Percentiles rank a stretch among this genome's conserved stretches.
phyloP scores from a whole-genome alignment of 2,888 invertebrate species.

The Hydraecia micacea region DNA sequence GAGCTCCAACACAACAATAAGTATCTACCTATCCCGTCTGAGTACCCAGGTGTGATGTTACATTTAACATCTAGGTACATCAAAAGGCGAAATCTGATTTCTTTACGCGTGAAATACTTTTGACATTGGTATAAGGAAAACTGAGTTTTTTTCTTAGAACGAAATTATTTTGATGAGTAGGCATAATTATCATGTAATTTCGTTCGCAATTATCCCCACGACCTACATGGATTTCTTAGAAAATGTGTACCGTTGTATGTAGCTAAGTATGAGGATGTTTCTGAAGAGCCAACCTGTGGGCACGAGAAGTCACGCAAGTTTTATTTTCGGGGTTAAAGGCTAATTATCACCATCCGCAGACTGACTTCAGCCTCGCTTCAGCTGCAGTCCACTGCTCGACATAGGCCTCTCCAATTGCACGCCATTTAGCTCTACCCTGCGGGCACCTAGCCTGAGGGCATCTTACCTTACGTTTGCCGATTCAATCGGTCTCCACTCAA shows the following conservation, averaged over 20 bases:
- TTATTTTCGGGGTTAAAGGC: not conserved
- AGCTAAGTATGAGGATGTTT: not conserved
- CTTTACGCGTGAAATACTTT: not conserved
- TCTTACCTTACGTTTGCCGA: no score
- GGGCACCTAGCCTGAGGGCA: no score
- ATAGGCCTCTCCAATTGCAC: no score
- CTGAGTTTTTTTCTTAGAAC: constrained; percentile 47
- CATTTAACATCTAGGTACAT: no score
- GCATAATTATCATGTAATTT: constrained; percentile 43
- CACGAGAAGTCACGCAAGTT: not conserved
- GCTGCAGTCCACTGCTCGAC: no score
- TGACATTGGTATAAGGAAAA: constrained; percentile 39
- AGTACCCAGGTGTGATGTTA: no score
- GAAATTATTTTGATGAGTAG: constrained; percentile 40
- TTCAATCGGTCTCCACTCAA: no score
- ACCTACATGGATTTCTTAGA: constrained; percentile 37
- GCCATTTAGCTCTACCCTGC: no score
- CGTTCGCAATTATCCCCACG: constrained; percentile 32
- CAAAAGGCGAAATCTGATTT: not conserved
- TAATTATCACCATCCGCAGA: no score
- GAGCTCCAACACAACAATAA: no score
- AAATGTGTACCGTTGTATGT: not conserved
- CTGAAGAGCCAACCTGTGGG: not conserved
- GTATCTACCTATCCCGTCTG: no score
- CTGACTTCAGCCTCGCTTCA: not conserved